Conservation (phyloP, 2,113 vertebrate genomes). For the Cricetomys ansorgei region DNA sequence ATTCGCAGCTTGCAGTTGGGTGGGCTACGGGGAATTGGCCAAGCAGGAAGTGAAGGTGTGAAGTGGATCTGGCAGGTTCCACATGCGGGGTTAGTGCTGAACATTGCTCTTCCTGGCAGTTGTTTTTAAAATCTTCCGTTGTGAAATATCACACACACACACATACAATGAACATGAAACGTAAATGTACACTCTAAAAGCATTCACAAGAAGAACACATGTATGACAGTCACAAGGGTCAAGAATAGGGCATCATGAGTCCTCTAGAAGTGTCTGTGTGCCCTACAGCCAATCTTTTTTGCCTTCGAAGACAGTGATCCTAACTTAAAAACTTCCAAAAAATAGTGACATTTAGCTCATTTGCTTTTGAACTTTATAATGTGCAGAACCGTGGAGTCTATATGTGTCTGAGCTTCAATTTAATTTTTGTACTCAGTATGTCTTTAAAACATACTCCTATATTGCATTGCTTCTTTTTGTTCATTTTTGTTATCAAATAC, state of each 20-base stretch:
- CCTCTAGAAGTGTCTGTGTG: neutral
- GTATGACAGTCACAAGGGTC: neutral
- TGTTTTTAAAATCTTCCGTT: slow-evolving; percentile 51
- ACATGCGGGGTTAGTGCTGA: slow-evolving; percentile 65
- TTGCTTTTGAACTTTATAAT: slow-evolving; percentile 9
- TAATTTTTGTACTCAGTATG: neutral
- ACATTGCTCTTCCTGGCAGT: slow-evolving; percentile 65
- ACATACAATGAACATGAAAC: neutral
- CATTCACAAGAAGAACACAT: neutral
- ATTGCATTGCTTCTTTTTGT: neutral
- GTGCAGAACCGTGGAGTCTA: neutral
- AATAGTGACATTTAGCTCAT: neutral
- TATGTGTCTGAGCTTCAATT: neutral
- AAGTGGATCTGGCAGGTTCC: slow-evolving; percentile 78
- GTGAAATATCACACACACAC: slow-evolving; percentile 67
- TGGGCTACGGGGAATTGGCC: slow-evolving; percentile 82
- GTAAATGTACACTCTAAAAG: slow-evolving; percentile 51
- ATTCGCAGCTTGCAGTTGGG: slow-evolving; percentile 75
- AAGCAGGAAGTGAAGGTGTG: slow-evolving; percentile 88
- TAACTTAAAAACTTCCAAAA: neutral
- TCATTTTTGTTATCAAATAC: slow-evolving; percentile 21
- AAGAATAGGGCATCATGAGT: neutral
- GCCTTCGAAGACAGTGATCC: neutral
- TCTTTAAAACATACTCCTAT: neutral
- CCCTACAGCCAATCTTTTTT: neutral